Evolutionary conservation across 2,888 invertebrate species (phyloP), one percentile per base, ranked within the genome.

Genomic region (Trilocha varians): DNA sequence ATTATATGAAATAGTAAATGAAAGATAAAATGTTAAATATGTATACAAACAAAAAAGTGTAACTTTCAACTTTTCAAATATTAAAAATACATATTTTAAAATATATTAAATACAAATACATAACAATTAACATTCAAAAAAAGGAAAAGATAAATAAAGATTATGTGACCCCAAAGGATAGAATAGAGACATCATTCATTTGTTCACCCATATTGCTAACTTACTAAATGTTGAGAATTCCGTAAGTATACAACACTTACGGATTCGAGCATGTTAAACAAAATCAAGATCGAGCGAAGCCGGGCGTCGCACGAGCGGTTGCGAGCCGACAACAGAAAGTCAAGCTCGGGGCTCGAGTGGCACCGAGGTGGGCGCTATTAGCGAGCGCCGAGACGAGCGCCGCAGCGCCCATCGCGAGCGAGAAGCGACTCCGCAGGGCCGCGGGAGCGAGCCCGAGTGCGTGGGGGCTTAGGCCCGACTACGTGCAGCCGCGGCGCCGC

Each of bases 351-450:
- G 60, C 55, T 48, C 54, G 56, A 53, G 58, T 43, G 46, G 50
- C 50, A 52, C 47, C 41, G 42, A 50, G 48, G 41, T 42, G 44
- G 37, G 52, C 53, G 45, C 47, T 50, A n/a, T n/a, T n/a, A n/a
- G n/a, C n/a, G n/a, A n/a, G 55, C 59, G 55, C 56, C 46, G 52
- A 49, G 57, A 50, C 50, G 53, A 47, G 60, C 54, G 59, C 44
- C 55, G 59, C 61, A 55, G 53, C 54, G 60, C 58, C 56, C 59
- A 56, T 54, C 61, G 59, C 61, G 57, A 60, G 66, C 70, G 78
- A 78, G 76, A 77, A 79, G 79, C 82, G 82, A 79, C 79, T 71
- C 76, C 72, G 79, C 78, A 77, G 65, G 65, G 78, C 79, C 78
- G 78, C 77, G 66, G 65, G 61, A 65, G 69, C 75, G 60, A 65